Evolutionary conservation across 2,888 invertebrate species (phyloP).

Genomic region (Pyrrhosoma nymphula): DNA sequence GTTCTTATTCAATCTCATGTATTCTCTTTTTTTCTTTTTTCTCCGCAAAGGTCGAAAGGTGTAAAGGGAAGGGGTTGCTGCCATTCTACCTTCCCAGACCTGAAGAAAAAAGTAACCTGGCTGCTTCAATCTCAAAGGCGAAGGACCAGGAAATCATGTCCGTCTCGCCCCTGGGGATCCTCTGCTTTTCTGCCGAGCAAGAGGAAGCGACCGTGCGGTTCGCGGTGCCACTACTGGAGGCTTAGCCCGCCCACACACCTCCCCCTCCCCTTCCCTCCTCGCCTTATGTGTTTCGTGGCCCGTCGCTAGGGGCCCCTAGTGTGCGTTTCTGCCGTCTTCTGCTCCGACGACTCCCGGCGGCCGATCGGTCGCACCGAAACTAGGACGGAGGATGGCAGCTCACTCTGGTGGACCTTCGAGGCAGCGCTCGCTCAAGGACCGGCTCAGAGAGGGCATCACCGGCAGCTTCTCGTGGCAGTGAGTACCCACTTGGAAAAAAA

Average conservation of each 20-base stretch:
- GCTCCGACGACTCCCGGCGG: conserved; percentile 14
- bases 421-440: conserved; percentile 88
- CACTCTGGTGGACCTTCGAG: conserved; percentile 81
- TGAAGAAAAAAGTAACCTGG: too few species aligned
- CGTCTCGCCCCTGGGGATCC: too few species aligned
- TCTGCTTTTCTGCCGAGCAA: background rate
- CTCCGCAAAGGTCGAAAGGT: too few species aligned
- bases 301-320: conserved; percentile 19
- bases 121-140: too few species aligned
- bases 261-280: background rate
- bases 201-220: background rate
- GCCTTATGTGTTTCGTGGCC: background rate
- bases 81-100: too few species aligned
- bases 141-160: too few species aligned
- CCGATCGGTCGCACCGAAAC: conserved; percentile 20
- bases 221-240: background rate
- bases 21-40: too few species aligned
- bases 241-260: background rate
- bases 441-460: conserved; percentile 88
- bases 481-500: conserved; percentile 78
- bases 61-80: too few species aligned
- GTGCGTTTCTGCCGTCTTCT: background rate
- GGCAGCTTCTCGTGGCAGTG: conserved; percentile 91
- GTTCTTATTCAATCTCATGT: too few species aligned
- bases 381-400: conserved; percentile 30